Conservation (phyloP, 1,140 invertebrate species). For the Macrocentrus cingulum region DNA sequence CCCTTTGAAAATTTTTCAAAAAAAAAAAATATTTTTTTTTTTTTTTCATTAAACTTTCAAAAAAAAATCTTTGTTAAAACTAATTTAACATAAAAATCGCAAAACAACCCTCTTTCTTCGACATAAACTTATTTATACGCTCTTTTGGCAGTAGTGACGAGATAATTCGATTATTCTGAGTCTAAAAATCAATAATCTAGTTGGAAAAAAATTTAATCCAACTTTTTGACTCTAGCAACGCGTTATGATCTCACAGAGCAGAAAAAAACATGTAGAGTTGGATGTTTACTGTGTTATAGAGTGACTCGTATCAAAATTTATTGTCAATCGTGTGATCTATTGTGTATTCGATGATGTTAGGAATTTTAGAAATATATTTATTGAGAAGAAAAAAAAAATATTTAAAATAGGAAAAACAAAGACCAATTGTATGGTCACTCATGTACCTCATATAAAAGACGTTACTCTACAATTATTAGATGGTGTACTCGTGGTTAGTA, state of each 20-base stretch:
- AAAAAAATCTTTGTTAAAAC: too few relatives aligned
- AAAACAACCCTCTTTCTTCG: too few relatives aligned
- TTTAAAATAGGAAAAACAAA: neutral
- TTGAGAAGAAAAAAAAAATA: neutral
- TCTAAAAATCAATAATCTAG: too few relatives aligned
- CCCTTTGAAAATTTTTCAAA: too few relatives aligned
- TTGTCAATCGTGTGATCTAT: conserved; percentile 24
- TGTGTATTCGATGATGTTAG: conserved; percentile 16
- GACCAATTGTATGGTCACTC: conserved; percentile 18
- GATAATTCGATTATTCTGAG: too few relatives aligned
- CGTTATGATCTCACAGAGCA: conserved; percentile 16
- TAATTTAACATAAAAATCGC: too few relatives aligned
- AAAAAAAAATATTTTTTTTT: too few relatives aligned
- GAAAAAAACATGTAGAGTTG: conserved; percentile 24
- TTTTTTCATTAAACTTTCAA: too few relatives aligned
- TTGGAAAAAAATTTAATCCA: too few relatives aligned
- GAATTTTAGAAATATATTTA: conserved; percentile 10
- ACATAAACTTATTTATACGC: too few relatives aligned
- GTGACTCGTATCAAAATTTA: conserved; percentile 31
- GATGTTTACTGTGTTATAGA: conserved; percentile 29
- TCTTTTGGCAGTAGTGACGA: too few relatives aligned
- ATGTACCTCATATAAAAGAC: conserved; percentile 23
- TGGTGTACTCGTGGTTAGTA: conserved; percentile 12
- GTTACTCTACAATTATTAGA: conserved; percentile 4
- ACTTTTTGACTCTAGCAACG: too few relatives aligned